Evolutionary conservation across 2,113 vertebrate species (phyloP).

Genomic region (Prunella fulvescens): DNA sequence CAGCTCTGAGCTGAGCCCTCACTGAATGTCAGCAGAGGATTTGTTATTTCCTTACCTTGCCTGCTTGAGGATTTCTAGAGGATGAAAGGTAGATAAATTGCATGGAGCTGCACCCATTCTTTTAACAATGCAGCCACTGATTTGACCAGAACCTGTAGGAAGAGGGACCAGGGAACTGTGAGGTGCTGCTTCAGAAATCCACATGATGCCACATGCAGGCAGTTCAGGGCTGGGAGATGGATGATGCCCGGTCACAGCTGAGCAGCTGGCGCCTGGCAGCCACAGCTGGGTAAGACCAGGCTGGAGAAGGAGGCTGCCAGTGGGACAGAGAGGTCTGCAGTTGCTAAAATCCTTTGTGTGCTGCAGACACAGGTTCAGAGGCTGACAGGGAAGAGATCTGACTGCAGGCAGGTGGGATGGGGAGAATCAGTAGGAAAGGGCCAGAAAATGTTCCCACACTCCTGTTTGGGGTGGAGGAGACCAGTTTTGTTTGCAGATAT

Average conservation of each 20-base stretch:
- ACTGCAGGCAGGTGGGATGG: neutral
- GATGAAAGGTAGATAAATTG: neutral
- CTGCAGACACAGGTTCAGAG: neutral
- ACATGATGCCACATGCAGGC: rapidly evolving
- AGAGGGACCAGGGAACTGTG: neutral
- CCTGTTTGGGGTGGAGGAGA: neutral
- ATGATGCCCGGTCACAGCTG: neutral
- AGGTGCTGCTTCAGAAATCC: neutral
- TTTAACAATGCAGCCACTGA: neutral
- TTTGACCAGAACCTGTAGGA: neutral
- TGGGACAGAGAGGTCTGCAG: neutral
- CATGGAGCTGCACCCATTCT: neutral
- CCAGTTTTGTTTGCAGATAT: neutral
- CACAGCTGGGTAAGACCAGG: neutral
- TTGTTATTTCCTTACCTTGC: neutral
- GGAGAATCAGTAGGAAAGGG: neutral
- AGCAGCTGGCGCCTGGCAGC: neutral
- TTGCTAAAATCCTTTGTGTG: neutral
- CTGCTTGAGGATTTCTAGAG: neutral
- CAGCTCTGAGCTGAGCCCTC: neutral
- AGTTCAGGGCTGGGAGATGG: neutral
- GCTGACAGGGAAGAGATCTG: neutral
- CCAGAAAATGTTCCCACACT: neutral
- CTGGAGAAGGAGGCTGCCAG: neutral
- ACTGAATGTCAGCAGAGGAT: neutral